Percentiles rank a stretch among this genome's conserved stretches.
Evolutionary conservation across 1,140 invertebrate genomes (phyloP).

Genomic region (Frieseomelitta varia): DNA sequence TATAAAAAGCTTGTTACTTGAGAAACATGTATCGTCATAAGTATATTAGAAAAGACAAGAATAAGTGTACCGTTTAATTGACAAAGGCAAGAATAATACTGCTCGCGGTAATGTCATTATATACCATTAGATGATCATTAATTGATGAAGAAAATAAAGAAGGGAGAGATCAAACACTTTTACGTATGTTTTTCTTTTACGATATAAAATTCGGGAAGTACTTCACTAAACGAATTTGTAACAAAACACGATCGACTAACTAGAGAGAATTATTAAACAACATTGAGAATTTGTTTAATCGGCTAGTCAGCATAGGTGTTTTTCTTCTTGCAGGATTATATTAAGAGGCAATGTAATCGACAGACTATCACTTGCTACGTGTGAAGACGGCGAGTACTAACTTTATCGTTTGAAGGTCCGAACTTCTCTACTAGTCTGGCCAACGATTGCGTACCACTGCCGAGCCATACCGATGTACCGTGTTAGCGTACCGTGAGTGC

Average conservation of each 20-base stretch:
- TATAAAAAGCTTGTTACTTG: constrained; percentile 33
- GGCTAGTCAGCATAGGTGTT: constrained; percentile 22
- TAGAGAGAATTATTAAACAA: neutral
- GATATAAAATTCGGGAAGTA: neutral
- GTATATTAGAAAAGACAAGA: constrained; percentile 32
- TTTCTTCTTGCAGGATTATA: constrained; percentile 50
- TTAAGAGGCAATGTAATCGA: constrained; percentile 20
- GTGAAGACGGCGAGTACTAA: constrained; percentile 7
- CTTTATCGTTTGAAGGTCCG: constrained; percentile 40
- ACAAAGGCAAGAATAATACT: constrained; percentile 22
- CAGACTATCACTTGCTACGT: neutral
- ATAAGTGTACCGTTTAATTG: constrained; percentile 28
- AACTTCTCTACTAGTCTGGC: constrained; percentile 46
- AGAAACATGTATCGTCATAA: constrained; percentile 38
- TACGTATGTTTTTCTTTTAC: neutral
- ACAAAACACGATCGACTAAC: constrained; percentile 24
- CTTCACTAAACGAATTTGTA: constrained; percentile 33
- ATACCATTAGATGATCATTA: constrained; percentile 21
- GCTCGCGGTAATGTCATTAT: neutral
- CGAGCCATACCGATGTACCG: constrained; percentile 44
- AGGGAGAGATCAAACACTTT: neutral
- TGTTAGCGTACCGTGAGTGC: constrained; percentile 44
- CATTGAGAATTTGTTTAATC: neutral
- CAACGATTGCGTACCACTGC: constrained; percentile 45
- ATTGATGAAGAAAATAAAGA: constrained; percentile 10